A percentile compares a stretch with the other conserved stretches of the same genome.
Conservation (phyloP, 2,888 invertebrate species). For the Leptopilina myrica region DNA sequence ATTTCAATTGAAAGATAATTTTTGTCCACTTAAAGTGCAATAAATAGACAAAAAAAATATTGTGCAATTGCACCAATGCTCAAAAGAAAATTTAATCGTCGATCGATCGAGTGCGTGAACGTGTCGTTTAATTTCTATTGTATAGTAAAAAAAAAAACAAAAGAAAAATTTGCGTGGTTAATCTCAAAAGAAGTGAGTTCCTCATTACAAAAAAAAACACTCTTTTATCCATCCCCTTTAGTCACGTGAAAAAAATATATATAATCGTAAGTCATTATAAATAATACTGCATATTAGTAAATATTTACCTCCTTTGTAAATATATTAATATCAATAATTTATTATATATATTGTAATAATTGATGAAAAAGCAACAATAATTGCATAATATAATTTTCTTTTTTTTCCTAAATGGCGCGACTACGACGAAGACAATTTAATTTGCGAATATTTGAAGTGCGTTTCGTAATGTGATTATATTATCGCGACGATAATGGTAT, state of each 20-base stretch:
- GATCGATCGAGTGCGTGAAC: slow-evolving; percentile 13
- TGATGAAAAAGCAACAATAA: slow-evolving; percentile 52
- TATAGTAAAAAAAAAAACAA: slow-evolving; percentile 34
- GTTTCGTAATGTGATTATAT: slow-evolving; percentile 64
- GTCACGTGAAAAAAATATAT: slow-evolving; percentile 54
- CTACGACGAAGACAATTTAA: slow-evolving; percentile 50
- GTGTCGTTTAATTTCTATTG: slow-evolving; percentile 13
- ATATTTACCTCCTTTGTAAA: slow-evolving; percentile 71
- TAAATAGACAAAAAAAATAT: slow-evolving; percentile 31
- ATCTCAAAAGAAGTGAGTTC: slow-evolving; percentile 38
- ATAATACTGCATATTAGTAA: slow-evolving; percentile 58
- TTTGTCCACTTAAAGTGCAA: slow-evolving; percentile 39
- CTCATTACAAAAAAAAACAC: slow-evolving; percentile 10
- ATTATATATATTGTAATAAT: slow-evolving; percentile 58
- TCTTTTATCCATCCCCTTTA: slow-evolving; percentile 49
- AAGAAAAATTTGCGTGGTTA: slow-evolving; percentile 32
- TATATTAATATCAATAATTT: slow-evolving; percentile 65
- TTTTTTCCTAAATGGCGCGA: slow-evolving; percentile 51
- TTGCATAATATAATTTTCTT: slow-evolving; percentile 45
- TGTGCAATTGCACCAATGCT: slow-evolving; percentile 22
- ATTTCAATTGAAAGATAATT: no score
- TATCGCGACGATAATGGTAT: slow-evolving; percentile 58
- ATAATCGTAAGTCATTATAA: slow-evolving; percentile 66
- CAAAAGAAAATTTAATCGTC: slow-evolving; percentile 7
- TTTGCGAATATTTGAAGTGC: slow-evolving; percentile 62